Evolutionary conservation across 2,888 invertebrate species (phyloP).

Genomic region (Bombylius major): DNA sequence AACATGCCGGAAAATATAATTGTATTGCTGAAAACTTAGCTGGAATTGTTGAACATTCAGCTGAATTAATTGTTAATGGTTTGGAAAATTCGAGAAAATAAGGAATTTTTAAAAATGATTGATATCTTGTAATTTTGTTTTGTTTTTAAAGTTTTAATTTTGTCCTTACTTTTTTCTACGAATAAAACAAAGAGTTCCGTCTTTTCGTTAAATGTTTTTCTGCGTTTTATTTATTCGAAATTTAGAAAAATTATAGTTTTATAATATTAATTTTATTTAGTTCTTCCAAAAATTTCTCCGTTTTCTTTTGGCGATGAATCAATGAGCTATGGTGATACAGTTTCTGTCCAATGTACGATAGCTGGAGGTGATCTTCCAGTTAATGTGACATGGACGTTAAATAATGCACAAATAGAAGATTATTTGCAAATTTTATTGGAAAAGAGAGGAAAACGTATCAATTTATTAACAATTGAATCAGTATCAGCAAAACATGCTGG

Average conservation of each 20-base stretch:
- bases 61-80: constrained; percentile 64
- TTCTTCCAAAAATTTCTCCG: constrained; percentile 60
- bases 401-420: constrained; percentile 36
- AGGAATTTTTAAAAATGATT: too few relatives aligned
- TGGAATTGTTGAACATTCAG: constrained; percentile 53
- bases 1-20: constrained; percentile 62
- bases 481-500: constrained; percentile 58
- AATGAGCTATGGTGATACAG: constrained; percentile 52
- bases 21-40: constrained; percentile 63
- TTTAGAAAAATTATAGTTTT: too few relatives aligned
- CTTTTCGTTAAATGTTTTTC: background rate
- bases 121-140: too few relatives aligned
- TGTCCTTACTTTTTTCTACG: too few relatives aligned
- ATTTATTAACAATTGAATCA: constrained; percentile 52
- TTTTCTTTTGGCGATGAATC: constrained; percentile 64
- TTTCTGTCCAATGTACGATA: constrained; percentile 40
- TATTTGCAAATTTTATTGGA: constrained; percentile 32
- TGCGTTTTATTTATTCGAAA: too few relatives aligned
- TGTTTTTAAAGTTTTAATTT: too few relatives aligned
- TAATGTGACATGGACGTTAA: constrained; percentile 46
- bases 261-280: too few relatives aligned
- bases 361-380: constrained; percentile 47
- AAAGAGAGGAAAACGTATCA: constrained; percentile 39
- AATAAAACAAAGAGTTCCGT: background rate
- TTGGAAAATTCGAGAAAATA: constrained; percentile 20